A percentile compares a stretch with the other conserved stretches of the same genome.
Evolutionary conservation across 2,888 invertebrate genomes (phyloP).

Genomic region (Nesidiocoris tenuis): DNA sequence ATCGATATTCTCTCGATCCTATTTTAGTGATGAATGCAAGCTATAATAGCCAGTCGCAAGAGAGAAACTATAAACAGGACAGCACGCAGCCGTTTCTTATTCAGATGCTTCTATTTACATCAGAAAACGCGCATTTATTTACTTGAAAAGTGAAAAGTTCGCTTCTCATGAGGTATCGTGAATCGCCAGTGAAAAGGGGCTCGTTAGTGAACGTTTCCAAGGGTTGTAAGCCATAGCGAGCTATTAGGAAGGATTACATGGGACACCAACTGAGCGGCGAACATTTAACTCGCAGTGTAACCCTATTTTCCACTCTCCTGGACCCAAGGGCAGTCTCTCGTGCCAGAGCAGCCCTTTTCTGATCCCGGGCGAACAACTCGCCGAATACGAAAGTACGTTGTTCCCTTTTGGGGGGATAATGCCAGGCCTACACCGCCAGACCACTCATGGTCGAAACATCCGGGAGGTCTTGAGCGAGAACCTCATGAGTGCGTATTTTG

Average conservation of each 20-base stretch:
- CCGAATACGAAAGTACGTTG: neutral
- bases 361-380: neutral
- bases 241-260: slow-evolving; percentile 41
- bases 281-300: slow-evolving; percentile 27
- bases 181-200: slow-evolving; percentile 2
- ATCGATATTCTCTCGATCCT: too few relatives aligned
- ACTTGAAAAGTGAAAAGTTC: too few relatives aligned
- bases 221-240: slow-evolving; percentile 32
- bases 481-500: neutral
- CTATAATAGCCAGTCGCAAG: too few relatives aligned
- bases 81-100: too few relatives aligned
- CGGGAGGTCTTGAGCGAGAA: neutral
- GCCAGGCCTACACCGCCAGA: neutral
- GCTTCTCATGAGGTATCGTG: neutral
- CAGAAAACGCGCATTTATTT: too few relatives aligned
- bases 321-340: neutral
- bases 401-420: neutral
- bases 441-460: neutral
- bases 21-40: too few relatives aligned
- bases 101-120: too few relatives aligned
- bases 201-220: slow-evolving; percentile 30
- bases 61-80: too few relatives aligned
- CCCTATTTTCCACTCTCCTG: neutral
- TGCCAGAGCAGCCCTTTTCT: neutral
- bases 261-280: slow-evolving; percentile 33